Conservation (phyloP, 35 echinoderm and acorn worm genomes). For the Nesometra sesokonis region DNA sequence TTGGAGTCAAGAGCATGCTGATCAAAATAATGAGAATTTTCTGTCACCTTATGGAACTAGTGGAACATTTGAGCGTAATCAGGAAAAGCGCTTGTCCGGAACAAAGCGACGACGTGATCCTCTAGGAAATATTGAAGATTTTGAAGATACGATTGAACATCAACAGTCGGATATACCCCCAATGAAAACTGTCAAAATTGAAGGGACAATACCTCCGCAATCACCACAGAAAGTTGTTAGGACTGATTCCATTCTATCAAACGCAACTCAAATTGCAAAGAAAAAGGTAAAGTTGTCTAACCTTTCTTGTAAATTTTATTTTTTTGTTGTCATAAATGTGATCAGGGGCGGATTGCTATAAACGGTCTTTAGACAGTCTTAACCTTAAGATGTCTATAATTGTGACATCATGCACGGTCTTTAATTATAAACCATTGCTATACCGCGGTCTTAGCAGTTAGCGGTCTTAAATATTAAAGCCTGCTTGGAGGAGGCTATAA, state of each 20-base stretch:
- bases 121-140: background rate
- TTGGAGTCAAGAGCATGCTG: background rate
- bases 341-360: too few species aligned
- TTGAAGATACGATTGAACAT: background rate
- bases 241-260: conserved; percentile 72
- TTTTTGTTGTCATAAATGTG: too few species aligned
- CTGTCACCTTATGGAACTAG: background rate
- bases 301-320: too few species aligned
- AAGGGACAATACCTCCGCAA: conserved; percentile 3
- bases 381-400: too few species aligned
- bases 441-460: too few species aligned
- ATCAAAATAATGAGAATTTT: background rate
- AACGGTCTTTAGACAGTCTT: too few species aligned
- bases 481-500: too few species aligned
- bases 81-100: background rate
- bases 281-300: conserved; percentile 39
- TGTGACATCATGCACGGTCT: too few species aligned
- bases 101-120: background rate
- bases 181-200: conserved; percentile 13
- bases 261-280: conserved; percentile 66
- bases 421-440: too few species aligned
- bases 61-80: background rate
- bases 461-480: too few species aligned
- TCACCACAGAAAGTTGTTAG: conserved; percentile 28
- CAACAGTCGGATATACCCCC: conserved; percentile 4